phyloP scores from a whole-genome alignment of 2,888 invertebrate species.

The Tenodera sinensis region DNA sequence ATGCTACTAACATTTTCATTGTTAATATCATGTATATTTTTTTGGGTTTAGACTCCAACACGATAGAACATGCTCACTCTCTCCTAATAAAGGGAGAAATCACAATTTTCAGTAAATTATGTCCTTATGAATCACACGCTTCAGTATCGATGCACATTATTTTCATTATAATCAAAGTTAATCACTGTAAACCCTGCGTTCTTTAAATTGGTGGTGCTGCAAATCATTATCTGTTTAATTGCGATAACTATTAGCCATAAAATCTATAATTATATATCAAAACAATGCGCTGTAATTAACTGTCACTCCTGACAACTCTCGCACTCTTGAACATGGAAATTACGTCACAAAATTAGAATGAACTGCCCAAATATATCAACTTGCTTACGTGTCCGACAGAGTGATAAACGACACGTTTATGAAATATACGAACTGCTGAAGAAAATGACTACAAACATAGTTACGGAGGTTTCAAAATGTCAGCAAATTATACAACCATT shows the following conservation, averaged over 20 bases:
- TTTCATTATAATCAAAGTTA: background rate
- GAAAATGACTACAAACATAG: no score
- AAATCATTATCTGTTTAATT: background rate
- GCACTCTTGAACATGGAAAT: no score
- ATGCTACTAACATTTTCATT: no score
- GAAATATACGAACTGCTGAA: no score
- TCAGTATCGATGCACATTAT: background rate
- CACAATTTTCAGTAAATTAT: background rate
- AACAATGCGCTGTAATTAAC: no score
- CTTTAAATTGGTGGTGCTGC: background rate
- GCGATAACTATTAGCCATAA: background rate
- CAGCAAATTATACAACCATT: no score
- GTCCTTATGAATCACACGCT: background rate
- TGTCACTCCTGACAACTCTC: background rate
- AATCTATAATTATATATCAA: background rate
- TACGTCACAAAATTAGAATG: no score
- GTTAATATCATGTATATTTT: background rate
- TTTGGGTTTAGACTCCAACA: background rate
- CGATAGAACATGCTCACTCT: background rate
- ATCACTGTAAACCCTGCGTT: background rate
- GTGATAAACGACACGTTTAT: no score
- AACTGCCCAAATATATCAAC: no score
- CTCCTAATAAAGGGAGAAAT: background rate
- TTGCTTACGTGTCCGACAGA: no score
- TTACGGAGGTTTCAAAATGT: no score